Evolutionary conservation across 2,888 invertebrate genomes (phyloP), one percentile per base, ranked within the genome.

Genomic region (Eurois occulta): DNA sequence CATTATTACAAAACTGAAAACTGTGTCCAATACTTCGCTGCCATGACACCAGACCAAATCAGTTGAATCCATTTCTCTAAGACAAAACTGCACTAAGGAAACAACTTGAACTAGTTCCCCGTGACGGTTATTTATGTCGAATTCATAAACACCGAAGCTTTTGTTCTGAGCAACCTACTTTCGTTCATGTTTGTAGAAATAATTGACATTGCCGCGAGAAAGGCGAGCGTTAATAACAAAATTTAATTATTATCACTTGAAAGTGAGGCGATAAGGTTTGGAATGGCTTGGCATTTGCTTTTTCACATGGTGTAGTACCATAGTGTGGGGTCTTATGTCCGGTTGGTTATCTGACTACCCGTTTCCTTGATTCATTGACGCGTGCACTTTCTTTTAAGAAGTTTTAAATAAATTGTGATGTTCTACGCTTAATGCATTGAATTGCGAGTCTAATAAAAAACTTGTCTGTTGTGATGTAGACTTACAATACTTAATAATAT

Each of bases 181-280:
- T 87, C 86, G 72, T 85, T 85, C 87, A 89, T 94, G 91, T 93
- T 94, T 95, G 93, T 90, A 89, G 90, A 92, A 93, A 93, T 93
- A 92, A 94, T 95, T 94, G 91, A 91, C 94, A 91, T 85, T 89
- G 87, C 88, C 87, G 81, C 92, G 93, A 90, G 94, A 95, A 94
- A 93, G 91, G 92, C 91, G 92, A 93, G 93, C 69, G 80, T 80
- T 87, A 81, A 83, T 86, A 87, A 77, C 83, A 72, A 77, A 78
- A 80, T 88, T 86, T 84, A 88, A 88, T 88, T 86, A 83, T 82
- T 80, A 81, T 71, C 64, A 68, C 72, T 87, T 80, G 70, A 64
- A 72, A 43, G 91, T 72, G 46, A 32, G 46, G 48, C 18, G 6
- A 77, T 90, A 91, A 87, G 83, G 88, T 87, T 84, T 52, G 79